Percentiles rank a stretch among this genome's conserved stretches.
Conservation (phyloP, 2,797 vertebrate genomes). For the Helarctos malayanus region DNA sequence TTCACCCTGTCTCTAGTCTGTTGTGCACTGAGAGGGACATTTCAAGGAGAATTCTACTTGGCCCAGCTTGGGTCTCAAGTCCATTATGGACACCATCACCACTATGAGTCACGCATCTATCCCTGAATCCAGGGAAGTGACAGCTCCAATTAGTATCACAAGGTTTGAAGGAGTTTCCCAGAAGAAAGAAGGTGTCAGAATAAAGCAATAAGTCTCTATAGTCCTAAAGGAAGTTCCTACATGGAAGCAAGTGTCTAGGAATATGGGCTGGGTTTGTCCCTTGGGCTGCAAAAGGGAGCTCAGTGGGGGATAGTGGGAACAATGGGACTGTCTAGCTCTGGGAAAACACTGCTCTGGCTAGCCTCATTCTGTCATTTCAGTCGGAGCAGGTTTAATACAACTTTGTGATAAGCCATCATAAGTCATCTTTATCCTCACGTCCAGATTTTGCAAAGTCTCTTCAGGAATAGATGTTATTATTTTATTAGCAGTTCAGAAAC, state of each 20-base stretch:
- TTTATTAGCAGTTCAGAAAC: constrained; percentile 9
- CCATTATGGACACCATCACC: neutral
- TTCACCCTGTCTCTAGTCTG: neutral
- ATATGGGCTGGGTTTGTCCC: neutral
- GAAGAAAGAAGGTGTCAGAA: neutral
- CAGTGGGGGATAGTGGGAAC: neutral
- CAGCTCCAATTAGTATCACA: neutral
- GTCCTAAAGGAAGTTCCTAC: neutral
- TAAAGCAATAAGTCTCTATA: neutral
- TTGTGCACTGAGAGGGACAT: neutral
- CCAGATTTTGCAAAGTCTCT: neutral
- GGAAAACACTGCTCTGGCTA: neutral
- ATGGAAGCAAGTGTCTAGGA: neutral
- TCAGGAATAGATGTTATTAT: neutral
- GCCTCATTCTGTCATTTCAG: neutral
- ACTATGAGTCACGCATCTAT: too few species aligned
- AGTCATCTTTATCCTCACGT: neutral
- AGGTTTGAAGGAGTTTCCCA: constrained; percentile 5
- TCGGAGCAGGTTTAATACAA: neutral
- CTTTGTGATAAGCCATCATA: neutral
- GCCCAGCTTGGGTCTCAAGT: neutral
- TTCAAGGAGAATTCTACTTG: neutral
- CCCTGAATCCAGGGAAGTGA: neutral
- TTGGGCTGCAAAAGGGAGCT: neutral
- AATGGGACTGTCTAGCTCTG: neutral